phyloP scores from a whole-genome alignment of 2,797 vertebrate species.

The Gorsachius magnificus region DNA sequence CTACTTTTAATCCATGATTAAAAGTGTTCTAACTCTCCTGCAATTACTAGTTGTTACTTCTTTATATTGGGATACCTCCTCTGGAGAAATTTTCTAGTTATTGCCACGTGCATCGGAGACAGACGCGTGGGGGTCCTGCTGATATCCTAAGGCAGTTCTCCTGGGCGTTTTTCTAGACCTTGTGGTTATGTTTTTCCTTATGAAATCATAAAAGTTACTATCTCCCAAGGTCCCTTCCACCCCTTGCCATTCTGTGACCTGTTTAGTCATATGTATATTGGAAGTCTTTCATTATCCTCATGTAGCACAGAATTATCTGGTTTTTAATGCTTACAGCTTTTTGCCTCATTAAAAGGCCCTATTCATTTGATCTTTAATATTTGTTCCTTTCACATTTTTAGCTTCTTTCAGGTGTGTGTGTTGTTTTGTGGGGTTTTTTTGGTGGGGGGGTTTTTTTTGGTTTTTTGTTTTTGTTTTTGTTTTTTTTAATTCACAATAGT shows the following conservation, averaged over 20 bases:
- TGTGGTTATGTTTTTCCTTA: background rate
- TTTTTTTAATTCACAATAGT: background rate
- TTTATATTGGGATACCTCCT: background rate
- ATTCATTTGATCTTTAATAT: too few relatives aligned
- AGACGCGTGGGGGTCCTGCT: fast-evolving
- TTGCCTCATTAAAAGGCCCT: too few relatives aligned
- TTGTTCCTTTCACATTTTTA: background rate
- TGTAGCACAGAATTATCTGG: background rate
- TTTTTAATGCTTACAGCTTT: background rate
- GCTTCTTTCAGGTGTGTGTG: background rate
- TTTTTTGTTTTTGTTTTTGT: background rate
- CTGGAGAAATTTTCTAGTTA: background rate
- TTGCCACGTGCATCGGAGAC: background rate
- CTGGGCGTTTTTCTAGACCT: background rate
- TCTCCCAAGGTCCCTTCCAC: too few relatives aligned
- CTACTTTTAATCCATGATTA: background rate
- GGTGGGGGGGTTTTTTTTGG: too few relatives aligned
- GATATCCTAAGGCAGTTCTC: background rate
- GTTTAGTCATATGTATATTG: background rate
- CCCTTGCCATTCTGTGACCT: too few relatives aligned
- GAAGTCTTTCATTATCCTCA: background rate
- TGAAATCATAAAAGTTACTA: background rate
- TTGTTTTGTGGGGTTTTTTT: too few relatives aligned
- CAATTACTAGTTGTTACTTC: background rate
- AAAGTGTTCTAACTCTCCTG: background rate